phyloP scores from a whole-genome alignment of 2,888 invertebrate genomes.

The Conus canariensis region DNA sequence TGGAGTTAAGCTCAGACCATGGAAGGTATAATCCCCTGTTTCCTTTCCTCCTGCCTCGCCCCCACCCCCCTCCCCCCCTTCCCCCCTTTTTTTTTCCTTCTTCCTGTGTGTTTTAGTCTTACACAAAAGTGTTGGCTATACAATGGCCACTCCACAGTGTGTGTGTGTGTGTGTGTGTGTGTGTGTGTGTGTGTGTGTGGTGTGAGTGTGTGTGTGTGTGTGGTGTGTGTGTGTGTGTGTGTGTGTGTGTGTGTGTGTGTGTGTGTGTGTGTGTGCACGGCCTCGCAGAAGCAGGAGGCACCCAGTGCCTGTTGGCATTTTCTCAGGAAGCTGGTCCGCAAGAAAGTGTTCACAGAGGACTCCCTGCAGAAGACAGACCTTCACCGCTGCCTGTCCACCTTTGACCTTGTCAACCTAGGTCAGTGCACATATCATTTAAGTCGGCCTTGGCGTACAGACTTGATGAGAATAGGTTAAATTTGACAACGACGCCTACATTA shows the following conservation, averaged over 20 bases:
- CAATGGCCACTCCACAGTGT: too few species aligned
- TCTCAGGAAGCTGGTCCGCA: slow-evolving; percentile 60
- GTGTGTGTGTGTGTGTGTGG: not conserved
- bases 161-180: not conserved
- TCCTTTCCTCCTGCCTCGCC: not conserved
- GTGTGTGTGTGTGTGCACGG: not conserved
- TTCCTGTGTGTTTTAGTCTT: not conserved
- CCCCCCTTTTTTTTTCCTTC: not conserved
- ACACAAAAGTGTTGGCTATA: too few species aligned
- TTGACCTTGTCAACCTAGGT: slow-evolving; percentile 92
- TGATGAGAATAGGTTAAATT: too few species aligned
- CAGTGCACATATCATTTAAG: slow-evolving; percentile 74
- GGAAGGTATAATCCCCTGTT: too few species aligned
- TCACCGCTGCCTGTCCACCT: slow-evolving; percentile 86
- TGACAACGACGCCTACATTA: too few species aligned
- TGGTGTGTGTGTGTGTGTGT: too few species aligned
- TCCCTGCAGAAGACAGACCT: slow-evolving; percentile 70
- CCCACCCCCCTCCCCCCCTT: not conserved
- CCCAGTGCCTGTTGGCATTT: slow-evolving; percentile 39
- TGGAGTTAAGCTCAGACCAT: too few species aligned
- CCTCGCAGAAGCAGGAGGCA: not conserved
- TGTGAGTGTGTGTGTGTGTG: too few species aligned
- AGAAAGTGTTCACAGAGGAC: slow-evolving; percentile 61
- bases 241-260: not conserved
- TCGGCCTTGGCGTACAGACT: not conserved